phyloP scores from a whole-genome alignment of 2,888 invertebrate species.

The Synanthedon andrenaeformis region DNA sequence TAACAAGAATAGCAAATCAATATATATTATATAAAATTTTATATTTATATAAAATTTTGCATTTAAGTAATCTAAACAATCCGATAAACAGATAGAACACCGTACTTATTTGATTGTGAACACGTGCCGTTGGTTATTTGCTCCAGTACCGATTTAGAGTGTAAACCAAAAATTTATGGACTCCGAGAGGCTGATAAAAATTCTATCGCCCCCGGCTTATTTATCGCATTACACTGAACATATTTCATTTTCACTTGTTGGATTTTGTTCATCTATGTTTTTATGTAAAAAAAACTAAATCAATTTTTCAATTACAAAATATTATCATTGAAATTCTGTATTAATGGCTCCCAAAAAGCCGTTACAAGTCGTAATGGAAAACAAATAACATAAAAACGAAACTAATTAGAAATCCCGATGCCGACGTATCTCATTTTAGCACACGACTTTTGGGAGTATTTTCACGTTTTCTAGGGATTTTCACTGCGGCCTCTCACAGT shows the following conservation, averaged over 20 bases:
- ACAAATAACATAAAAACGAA: constrained; percentile 6
- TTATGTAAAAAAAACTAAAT: background rate
- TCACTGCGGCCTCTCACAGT: constrained; percentile 37
- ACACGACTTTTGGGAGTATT: constrained; percentile 35
- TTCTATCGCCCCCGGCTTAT: constrained; percentile 41
- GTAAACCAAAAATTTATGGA: constrained; percentile 61
- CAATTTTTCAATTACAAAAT: background rate
- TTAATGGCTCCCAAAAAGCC: too few relatives aligned
- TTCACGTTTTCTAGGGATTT: constrained; percentile 58
- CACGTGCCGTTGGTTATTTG: constrained; percentile 32
- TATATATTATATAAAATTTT: too few relatives aligned
- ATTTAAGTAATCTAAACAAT: too few relatives aligned
- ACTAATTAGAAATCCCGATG: constrained; percentile 35
- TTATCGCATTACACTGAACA: constrained; percentile 27
- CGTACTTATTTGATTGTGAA: constrained; percentile 35
- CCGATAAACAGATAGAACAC: constrained; percentile 20
- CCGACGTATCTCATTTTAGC: constrained; percentile 43
- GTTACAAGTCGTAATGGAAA: background rate
- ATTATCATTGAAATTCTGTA: background rate
- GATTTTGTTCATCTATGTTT: constrained; percentile 1
- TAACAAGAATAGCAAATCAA: too few relatives aligned
- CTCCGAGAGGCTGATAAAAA: constrained; percentile 50
- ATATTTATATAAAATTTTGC: too few relatives aligned
- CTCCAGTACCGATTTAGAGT: constrained; percentile 41
- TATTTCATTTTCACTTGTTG: constrained; percentile 15